These are phyloP conservation scores for Pseudococcus jackbeardsleyi DNA, from an alignment of 2,888 invertebrate genomes.

Conservation along the genomic window DNA sequence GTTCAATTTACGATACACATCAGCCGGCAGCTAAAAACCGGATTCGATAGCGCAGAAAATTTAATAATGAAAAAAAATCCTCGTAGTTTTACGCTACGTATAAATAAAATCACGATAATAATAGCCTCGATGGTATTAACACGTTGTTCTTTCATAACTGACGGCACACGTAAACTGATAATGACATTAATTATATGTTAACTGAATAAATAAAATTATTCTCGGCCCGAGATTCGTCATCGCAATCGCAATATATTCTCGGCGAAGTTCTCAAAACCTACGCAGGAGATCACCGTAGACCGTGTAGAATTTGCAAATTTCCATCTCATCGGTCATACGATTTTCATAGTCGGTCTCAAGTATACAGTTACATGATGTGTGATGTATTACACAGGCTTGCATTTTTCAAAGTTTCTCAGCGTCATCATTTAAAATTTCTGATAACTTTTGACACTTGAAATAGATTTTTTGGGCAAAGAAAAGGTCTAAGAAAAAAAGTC, in stretches of 20 bases:
- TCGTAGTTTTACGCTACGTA: conserved; percentile 31
- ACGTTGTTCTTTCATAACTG: conserved; percentile 41
- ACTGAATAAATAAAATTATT: conserved; percentile 47
- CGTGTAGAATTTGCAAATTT: too few relatives aligned
- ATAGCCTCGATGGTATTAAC: conserved; percentile 33
- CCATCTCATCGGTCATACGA: too few relatives aligned
- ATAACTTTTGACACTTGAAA: too few relatives aligned
- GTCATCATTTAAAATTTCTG: too few relatives aligned
- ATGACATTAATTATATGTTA: conserved; percentile 50
- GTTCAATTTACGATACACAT: conserved; percentile 51
- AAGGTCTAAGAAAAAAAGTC: too few relatives aligned
- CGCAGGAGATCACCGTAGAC: not conserved
- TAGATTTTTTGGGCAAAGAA: too few relatives aligned
- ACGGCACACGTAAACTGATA: conserved; percentile 39
- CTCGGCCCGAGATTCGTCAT: not conserved
- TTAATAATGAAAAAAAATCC: conserved; percentile 31
- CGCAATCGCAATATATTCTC: conserved; percentile 5
- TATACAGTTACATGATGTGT: too few relatives aligned
- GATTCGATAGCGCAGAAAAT: conserved; percentile 40
- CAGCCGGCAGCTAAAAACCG: conserved; percentile 42
- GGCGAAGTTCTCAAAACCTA: not conserved
- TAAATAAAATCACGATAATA: conserved; percentile 42
- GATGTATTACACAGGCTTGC: too few relatives aligned
- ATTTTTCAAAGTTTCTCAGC: too few relatives aligned
- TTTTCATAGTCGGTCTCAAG: too few relatives aligned